Conservation (phyloP, 2,888 invertebrate species). For the Argyra leucocephala region DNA sequence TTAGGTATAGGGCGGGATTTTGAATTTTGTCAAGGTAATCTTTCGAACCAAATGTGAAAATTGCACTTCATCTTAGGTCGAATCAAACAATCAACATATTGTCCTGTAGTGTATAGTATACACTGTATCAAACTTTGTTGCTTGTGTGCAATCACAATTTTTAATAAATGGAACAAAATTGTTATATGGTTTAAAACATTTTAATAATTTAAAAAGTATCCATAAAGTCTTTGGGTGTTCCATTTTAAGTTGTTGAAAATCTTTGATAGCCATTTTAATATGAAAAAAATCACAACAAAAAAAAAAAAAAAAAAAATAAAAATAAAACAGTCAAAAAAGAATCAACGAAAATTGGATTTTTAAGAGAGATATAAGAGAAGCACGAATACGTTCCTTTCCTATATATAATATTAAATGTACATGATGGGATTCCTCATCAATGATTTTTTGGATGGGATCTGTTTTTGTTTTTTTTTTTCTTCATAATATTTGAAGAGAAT, state of each 20-base stretch:
- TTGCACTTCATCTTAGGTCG: too few relatives aligned
- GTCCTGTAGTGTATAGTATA: too few relatives aligned
- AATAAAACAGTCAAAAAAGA: background rate
- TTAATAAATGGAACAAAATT: too few relatives aligned
- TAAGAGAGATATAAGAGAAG: background rate
- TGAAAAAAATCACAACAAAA: background rate
- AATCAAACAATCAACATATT: too few relatives aligned
- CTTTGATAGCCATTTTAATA: background rate
- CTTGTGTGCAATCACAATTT: too few relatives aligned
- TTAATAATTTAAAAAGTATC: background rate
- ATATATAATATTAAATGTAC: too few relatives aligned
- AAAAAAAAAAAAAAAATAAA: background rate
- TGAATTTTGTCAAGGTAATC: too few relatives aligned
- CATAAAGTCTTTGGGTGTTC: constrained; percentile 12
- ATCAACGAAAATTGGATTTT: background rate
- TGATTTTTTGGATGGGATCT: background rate
- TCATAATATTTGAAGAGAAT: background rate
- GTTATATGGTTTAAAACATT: background rate
- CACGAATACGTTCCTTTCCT: background rate
- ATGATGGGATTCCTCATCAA: background rate
- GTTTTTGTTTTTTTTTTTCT: background rate
- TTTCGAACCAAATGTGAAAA: too few relatives aligned
- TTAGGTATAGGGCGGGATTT: too few relatives aligned
- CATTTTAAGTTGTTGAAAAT: background rate
- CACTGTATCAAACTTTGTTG: too few relatives aligned